Evolutionary conservation across 2,888 invertebrate genomes (phyloP), one percentile per base, ranked within the genome.

Genomic region (Xestia xanthographa): DNA sequence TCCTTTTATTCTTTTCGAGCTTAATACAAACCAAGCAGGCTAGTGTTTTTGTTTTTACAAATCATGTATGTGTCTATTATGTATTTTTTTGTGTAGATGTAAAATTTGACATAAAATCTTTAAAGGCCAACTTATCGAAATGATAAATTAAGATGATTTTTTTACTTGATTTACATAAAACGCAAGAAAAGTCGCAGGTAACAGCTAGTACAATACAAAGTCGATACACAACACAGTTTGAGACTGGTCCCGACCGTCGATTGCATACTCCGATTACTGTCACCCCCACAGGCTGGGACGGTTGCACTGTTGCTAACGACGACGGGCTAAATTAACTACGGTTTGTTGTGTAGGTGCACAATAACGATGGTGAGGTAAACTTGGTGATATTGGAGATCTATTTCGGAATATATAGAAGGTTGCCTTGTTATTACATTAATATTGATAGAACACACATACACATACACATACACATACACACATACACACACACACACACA

Each of bases 241-340:
- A 48, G 72, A 73, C 69, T 72, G 70, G 68, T 66, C 66, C 38
- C 73, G 53, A 17, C 77, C 66, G 82, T 77, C 77, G 86, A 87
- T 87, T 80, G 86, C 79, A 78, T 71, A 76, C 75, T 68, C 29
- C 71, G 88, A 87, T 87, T 86, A 74, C 76, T 79, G 88, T 70
- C 78, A 79, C 72, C 80, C 79, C 83, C 82, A 58, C 68, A 60
- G 86, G 79, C 82, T 34, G 66, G 78, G 34, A 29, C 50, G 6
- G 62, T 79, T 63, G 60, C 71, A 86, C 77, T 22, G 43, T 66
- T 62, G 26, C n/a, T 66, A 79, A 67, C 66, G 53, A 50, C 1
- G 20, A 5, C 34, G 34, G 58, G 26, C 72, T 78, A n/a, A 72
- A 34, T 75, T 65, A 80, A 62, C 62, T 29, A 53, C n/a, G 20